phyloP scores from a whole-genome alignment of 2,888 invertebrate species.

The Diplolepis rosae region DNA sequence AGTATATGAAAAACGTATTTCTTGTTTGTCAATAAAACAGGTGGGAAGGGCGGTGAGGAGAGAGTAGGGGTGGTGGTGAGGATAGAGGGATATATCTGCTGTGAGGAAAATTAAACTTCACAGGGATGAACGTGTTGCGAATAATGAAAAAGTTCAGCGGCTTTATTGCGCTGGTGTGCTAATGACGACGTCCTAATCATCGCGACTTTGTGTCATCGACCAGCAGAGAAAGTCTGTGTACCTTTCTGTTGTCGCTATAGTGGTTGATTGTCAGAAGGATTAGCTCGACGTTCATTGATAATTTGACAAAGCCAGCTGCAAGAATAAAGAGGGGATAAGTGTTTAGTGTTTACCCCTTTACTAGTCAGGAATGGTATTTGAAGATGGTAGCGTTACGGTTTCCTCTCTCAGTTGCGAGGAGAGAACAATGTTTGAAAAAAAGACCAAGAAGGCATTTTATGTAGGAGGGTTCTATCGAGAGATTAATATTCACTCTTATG shows the following conservation, averaged over 20 bases:
- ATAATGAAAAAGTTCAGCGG: constrained; percentile 60
- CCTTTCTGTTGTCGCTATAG: not conserved
- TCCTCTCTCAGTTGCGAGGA: not conserved
- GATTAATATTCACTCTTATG: not conserved
- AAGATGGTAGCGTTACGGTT: not conserved
- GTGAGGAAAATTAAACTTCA: constrained; percentile 31
- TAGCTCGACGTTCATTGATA: not conserved
- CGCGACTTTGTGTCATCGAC: constrained; percentile 49
- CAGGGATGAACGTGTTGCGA: constrained; percentile 61
- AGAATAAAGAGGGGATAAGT: constrained; percentile 31
- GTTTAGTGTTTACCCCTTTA: constrained; percentile 6
- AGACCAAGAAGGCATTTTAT: not conserved
- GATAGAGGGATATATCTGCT: not conserved
- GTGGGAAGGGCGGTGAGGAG: not conserved
- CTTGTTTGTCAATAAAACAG: not conserved
- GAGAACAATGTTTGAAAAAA: not conserved
- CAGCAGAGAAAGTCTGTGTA: constrained; percentile 35
- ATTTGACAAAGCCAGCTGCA: not conserved
- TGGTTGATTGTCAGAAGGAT: constrained; percentile 15
- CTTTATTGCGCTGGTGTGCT: constrained; percentile 56
- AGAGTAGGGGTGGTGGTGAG: not conserved
- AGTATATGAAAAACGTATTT: not conserved
- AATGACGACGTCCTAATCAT: constrained; percentile 56
- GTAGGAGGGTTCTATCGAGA: not conserved
- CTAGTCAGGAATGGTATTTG: not conserved